Percentiles rank a stretch among this genome's conserved stretches.
These are phyloP conservation scores for Myripristis murdjan DNA, from an alignment of 2,797 vertebrate species.

Conservation along the genomic window DNA sequence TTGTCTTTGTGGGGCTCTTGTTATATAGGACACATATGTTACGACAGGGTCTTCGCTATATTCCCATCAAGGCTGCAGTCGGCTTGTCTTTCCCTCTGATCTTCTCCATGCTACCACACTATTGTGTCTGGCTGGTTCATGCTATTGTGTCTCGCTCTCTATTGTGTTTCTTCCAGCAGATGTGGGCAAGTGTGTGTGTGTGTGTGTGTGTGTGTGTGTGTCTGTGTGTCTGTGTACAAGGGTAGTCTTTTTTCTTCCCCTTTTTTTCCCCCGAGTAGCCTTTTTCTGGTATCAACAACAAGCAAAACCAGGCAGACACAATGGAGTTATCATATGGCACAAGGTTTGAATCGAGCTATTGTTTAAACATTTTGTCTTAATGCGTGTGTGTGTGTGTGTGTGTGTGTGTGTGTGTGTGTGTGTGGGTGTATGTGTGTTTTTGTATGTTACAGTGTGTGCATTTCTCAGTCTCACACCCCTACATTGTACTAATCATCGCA, in stretches of 20 bases:
- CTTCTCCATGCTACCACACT: slow-evolving; percentile 20
- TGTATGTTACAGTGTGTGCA: slow-evolving; percentile 12
- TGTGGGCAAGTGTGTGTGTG: slow-evolving; percentile 8
- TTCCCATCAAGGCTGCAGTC: background rate
- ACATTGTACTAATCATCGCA: slow-evolving; percentile 58
- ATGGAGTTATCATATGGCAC: slow-evolving; percentile 27
- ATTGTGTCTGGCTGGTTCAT: slow-evolving; percentile 57
- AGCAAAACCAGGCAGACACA: background rate
- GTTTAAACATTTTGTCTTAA: slow-evolving; percentile 18
- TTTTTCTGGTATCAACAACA: too few relatives aligned
- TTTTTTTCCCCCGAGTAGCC: too few relatives aligned
- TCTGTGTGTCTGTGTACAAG: slow-evolving; percentile 16
- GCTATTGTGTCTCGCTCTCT: slow-evolving; percentile 67
- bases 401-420: slow-evolving; percentile 15
- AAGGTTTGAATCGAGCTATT: slow-evolving; percentile 49
- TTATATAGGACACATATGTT: too few relatives aligned
- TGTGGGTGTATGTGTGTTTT: background rate
- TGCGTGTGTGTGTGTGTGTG: too few relatives aligned
- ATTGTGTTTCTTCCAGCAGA: slow-evolving; percentile 25
- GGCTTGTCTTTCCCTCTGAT: slow-evolving; percentile 9
- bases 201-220: slow-evolving; percentile 21
- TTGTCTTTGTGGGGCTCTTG: too few relatives aligned
- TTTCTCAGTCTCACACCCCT: slow-evolving; percentile 41
- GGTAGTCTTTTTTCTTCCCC: too few relatives aligned
- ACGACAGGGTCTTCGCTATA: background rate